These are phyloP conservation scores for Heliconius sara DNA, from an alignment of 2,888 invertebrate species.

Conservation along the genomic window DNA sequence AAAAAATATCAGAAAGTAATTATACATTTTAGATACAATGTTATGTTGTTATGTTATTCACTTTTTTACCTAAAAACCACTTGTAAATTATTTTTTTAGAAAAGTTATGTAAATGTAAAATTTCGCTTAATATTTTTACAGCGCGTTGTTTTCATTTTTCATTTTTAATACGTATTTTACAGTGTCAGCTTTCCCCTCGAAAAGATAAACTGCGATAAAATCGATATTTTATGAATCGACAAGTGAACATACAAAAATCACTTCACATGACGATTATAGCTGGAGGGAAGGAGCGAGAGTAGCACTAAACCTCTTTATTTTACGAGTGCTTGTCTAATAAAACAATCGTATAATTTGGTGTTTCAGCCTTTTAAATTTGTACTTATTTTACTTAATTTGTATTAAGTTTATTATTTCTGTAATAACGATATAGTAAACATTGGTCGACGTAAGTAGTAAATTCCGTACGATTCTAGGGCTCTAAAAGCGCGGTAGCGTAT, in stretches of 20 bases:
- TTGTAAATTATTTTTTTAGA: neutral
- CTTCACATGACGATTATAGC: constrained; percentile 62
- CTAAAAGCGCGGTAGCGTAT: neutral
- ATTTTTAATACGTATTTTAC: constrained; percentile 39
- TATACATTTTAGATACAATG: too few relatives aligned
- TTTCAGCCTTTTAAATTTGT: constrained; percentile 44
- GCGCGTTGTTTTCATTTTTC: constrained; percentile 34
- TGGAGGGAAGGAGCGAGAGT: constrained; percentile 53
- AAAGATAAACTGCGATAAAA: constrained; percentile 59
- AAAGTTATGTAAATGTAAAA: neutral
- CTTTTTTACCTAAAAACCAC: neutral
- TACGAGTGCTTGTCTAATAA: constrained; percentile 74
- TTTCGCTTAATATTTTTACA: neutral
- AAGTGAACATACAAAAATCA: constrained; percentile 68
- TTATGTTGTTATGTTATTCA: too few relatives aligned
- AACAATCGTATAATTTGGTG: constrained; percentile 69
- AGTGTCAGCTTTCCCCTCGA: constrained; percentile 43
- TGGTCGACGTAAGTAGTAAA: neutral
- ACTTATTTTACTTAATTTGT: constrained; percentile 37
- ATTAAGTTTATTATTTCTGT: constrained; percentile 43
- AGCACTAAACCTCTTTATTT: constrained; percentile 64
- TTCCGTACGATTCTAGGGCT: neutral
- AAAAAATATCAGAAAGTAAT: too few relatives aligned
- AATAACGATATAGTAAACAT: constrained; percentile 32
- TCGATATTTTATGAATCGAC: constrained; percentile 61